These are phyloP conservation scores for Meiosimyza decipiens DNA, from an alignment of 2,888 invertebrate genomes.

Conservation along the genomic window DNA sequence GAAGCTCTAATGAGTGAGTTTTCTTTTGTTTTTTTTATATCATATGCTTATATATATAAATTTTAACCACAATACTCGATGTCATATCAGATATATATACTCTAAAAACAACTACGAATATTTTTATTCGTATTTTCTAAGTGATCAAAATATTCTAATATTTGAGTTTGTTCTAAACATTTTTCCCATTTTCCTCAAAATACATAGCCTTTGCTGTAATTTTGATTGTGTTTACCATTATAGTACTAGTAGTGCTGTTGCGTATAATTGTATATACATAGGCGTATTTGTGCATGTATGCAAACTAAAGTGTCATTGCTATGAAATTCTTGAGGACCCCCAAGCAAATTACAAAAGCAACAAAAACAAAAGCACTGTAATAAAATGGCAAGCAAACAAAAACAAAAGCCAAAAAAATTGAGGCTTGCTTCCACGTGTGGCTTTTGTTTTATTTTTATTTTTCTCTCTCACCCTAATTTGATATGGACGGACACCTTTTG, in stretches of 20 bases:
- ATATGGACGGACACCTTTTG: background rate
- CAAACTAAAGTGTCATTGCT: conserved; percentile 16
- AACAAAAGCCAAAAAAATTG: background rate
- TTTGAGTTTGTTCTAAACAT: background rate
- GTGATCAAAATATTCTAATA: too few species aligned
- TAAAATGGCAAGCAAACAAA: background rate
- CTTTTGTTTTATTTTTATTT: background rate
- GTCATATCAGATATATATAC: too few species aligned
- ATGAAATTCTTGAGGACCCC: conserved; percentile 8
- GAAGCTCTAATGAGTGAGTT: too few species aligned
- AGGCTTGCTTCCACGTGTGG: conserved; percentile 6
- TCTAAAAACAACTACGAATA: too few species aligned
- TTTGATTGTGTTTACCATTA: background rate
- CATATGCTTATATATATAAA: too few species aligned
- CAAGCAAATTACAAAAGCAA: background rate
- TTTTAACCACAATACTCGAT: too few species aligned
- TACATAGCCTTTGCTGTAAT: background rate
- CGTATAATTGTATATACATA: background rate
- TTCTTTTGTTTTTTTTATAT: too few species aligned
- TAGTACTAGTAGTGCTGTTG: too few species aligned
- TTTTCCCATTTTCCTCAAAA: background rate
- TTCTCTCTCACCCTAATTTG: too few species aligned
- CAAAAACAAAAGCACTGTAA: background rate
- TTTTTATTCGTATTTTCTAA: too few species aligned
- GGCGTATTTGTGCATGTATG: background rate